phyloP scores from a whole-genome alignment of 2,888 invertebrate genomes.

The Sphaerophoria taeniata region DNA sequence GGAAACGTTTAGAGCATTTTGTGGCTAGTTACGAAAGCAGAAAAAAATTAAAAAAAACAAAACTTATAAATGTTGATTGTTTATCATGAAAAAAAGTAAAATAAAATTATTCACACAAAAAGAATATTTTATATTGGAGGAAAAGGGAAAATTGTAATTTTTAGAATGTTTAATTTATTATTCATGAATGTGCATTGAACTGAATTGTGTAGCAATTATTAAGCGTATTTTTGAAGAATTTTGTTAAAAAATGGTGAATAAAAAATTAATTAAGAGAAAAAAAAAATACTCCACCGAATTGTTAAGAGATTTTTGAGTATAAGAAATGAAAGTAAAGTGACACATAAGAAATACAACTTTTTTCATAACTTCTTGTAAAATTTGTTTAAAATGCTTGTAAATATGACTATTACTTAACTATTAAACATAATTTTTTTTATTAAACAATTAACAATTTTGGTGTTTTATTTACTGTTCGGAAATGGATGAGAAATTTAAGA shows the following conservation, averaged over 20 bases:
- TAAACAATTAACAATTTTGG: not conserved
- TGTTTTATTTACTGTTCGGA: not conserved
- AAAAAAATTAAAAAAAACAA: slow-evolving; percentile 23
- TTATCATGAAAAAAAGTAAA: slow-evolving; percentile 43
- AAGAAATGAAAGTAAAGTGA: slow-evolving; percentile 40
- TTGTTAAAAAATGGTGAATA: slow-evolving; percentile 44
- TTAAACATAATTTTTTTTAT: slow-evolving; percentile 68
- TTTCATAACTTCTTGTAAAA: slow-evolving; percentile 69
- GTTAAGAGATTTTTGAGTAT: slow-evolving; percentile 51
- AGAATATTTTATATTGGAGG: slow-evolving; percentile 52
- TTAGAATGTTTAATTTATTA: slow-evolving; percentile 42
- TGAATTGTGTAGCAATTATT: slow-evolving; percentile 69
- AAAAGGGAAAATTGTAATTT: slow-evolving; percentile 11
- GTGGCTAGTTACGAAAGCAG: slow-evolving; percentile 5
- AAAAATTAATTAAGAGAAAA: slow-evolving; percentile 15
- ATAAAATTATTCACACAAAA: slow-evolving; percentile 30
- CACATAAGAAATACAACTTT: slow-evolving; percentile 30
- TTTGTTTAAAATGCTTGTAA: slow-evolving; percentile 73
- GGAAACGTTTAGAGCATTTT: slow-evolving; percentile 50
- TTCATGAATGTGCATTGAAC: slow-evolving; percentile 71
- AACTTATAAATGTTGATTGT: slow-evolving; percentile 68
- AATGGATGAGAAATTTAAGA: not conserved
- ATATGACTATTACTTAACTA: slow-evolving; percentile 66
- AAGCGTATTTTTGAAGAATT: slow-evolving; percentile 53
- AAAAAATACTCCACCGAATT: slow-evolving; percentile 49